Evolutionary conservation across 2,888 invertebrate species (phyloP), one percentile per base, ranked within the genome.

Genomic region (Poecilus cupreus): DNA sequence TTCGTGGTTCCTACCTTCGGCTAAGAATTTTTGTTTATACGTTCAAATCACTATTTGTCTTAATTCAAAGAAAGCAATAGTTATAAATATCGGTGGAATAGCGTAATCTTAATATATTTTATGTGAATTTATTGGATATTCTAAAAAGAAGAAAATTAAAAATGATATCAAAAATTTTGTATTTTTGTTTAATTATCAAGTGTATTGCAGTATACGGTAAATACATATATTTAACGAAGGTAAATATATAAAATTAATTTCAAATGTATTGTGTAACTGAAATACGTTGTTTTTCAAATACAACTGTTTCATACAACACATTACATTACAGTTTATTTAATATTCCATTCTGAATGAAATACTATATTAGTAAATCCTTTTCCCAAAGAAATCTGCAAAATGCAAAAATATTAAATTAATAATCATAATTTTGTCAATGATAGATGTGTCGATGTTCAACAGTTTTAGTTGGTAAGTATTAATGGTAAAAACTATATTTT

Each of bases 1-100:
- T 46, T 64, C 39, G 60, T 77, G 39, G 78, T 78, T 78, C 64
- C 68, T 78, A 78, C 46, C 49, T 64, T 54, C 49, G 64, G 60
- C 60, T 78, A 51, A 64, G 78, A 26, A 78, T 26, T 43, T 64
- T 49, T 39, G 8, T 78, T 64, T 78, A 8, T 39, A 78, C 39
- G 22, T 77, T 57, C 46, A 68, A 72, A 51, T 75, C 72, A 75
- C 75, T 51, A 51, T 49, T 75, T 75, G 20, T 75, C 49, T 46
- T 43, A 43, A 75, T 78, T 78, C 49, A 22, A 57, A 64, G 60
- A 77, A 78, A 78, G 78, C 78, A 78, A 78, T 78, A 78, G 78
- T 64, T 68, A 78, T 68, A 49, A 78, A 78, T 26, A 64, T 78
- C 46, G 78, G 68, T 78, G 78, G 78, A 78, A 75, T 75, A 75